Conservation (phyloP, 2,888 invertebrate species). For the Coleophora deauratella region DNA sequence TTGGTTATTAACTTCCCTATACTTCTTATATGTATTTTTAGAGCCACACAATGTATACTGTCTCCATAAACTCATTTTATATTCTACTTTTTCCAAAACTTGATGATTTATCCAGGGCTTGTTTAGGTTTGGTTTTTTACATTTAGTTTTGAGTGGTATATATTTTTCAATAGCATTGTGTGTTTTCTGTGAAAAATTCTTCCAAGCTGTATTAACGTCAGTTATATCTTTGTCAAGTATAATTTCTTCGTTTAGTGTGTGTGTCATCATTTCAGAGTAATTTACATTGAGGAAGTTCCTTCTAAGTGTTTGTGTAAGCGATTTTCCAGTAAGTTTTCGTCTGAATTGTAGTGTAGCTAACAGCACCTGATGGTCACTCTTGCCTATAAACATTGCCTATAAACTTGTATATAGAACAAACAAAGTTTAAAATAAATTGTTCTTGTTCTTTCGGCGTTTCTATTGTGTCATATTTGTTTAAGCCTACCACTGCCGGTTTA, state of each 20-base stretch:
- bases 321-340: no score
- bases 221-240: neutral
- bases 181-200: neutral
- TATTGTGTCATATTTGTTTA: no score
- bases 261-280: neutral
- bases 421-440: no score
- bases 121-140: neutral
- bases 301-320: neutral
- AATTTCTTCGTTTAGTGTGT: neutral
- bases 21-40: neutral
- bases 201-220: no score
- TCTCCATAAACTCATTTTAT: neutral
- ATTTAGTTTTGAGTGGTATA: neutral
- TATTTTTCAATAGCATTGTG: neutral
- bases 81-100: neutral
- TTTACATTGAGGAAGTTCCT: neutral
- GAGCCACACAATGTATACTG: neutral
- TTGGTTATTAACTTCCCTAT: neutral
- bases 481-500: no score
- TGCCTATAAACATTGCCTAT: no score
- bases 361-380: no score
- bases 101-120: neutral
- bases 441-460: no score
- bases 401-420: no score
- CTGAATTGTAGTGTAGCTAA: no score